Evolutionary conservation across 1,140 invertebrate genomes (phyloP), one percentile per base, ranked within the genome.

Genomic region (Teleopsis dalmanni): DNA sequence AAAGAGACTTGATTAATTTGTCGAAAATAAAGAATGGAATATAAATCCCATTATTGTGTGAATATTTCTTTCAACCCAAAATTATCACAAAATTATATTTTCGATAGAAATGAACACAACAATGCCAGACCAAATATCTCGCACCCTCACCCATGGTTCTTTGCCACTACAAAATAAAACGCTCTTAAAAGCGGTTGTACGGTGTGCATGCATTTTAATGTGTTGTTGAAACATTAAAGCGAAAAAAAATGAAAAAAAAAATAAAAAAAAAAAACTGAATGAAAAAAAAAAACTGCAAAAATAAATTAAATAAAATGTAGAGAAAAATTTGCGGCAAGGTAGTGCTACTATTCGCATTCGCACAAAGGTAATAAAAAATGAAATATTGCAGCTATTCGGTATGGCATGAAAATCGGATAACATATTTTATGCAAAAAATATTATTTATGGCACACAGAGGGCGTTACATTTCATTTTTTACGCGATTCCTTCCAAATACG

Each of bases 331-430:
- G 19, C 34, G 34, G 34, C 34, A 14, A 35, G 16, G n/a, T n/a
- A n/a, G n/a, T n/a, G n/a, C n/a, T n/a, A n/a, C n/a, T n/a, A n/a
- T n/a, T n/a, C n/a, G n/a, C 26, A 3, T 26, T 29, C 26, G 31
- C 11, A 33, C 25, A 37, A 52, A 52, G 52, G 52, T 53, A 53
- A 53, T 53, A 53, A 53, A 53, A 53, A 53, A 50, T 53, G 52
- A 53, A 53, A 53, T 53, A 53, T 53, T 45, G 21, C 42, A 23
- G 47, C 48, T 50, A 53, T 53, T 50, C 43, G 52, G 52, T 48
- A 47, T 49, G 52, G 47, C 52, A 50, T 53, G 52, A 53, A 53
- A 53, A 53, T 53, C 52, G 47, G 52, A 53, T 53, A 53, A 53
- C 52, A 53, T 53, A 53, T 53, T 53, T 53, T 53, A 53, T 53